Conservation (phyloP, 2,888 invertebrate genomes). For the Blera fallax region DNA sequence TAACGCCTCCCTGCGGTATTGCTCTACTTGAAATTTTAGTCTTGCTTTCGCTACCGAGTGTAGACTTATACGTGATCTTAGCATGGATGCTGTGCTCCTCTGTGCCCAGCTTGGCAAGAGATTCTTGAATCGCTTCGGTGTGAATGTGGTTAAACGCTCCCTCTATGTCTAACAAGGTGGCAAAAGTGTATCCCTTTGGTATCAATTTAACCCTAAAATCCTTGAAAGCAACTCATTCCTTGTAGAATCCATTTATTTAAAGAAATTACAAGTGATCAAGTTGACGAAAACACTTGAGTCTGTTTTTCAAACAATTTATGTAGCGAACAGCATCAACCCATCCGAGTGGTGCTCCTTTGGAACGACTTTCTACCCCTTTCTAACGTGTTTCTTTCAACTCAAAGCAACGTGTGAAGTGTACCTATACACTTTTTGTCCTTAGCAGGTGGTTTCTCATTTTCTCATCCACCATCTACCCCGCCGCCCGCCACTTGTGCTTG, state of each 20-base stretch:
- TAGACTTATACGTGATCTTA: no score
- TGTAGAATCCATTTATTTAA: background rate
- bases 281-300: constrained; percentile 20
- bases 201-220: background rate
- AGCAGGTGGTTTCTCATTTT: constrained; percentile 12
- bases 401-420: constrained; percentile 11
- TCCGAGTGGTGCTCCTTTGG: background rate
- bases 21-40: no score
- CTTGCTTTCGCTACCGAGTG: no score
- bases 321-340: background rate
- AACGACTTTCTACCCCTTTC: background rate
- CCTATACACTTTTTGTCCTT: background rate
- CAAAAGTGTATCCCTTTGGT: no score
- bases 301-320: constrained; percentile 26
- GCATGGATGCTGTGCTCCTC: no score
- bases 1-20: no score
- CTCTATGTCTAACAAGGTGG: no score
- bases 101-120: no score
- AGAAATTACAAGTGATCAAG: constrained; percentile 29
- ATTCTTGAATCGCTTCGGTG: no score
- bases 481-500: background rate
- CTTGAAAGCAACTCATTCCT: background rate
- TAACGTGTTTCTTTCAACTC: background rate
- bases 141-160: no score
- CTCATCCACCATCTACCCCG: background rate